A percentile compares a stretch with the other conserved stretches of the same genome.
phyloP scores from a whole-genome alignment of 2,888 invertebrate species.

The Barypeithes pellucidus region DNA sequence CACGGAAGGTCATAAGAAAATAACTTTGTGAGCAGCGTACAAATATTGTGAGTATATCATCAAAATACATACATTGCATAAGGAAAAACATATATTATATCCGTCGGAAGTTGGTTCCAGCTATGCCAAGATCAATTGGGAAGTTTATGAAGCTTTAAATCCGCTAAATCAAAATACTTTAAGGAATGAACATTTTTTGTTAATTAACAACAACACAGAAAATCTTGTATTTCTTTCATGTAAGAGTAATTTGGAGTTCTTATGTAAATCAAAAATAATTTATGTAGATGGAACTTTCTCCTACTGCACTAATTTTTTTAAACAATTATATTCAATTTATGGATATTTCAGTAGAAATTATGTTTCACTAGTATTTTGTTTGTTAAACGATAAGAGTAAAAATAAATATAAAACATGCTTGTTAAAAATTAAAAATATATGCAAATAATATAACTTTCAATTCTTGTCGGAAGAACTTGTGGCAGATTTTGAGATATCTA shows the following conservation, averaged over 20 bases:
- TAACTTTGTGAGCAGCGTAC: constrained; percentile 14
- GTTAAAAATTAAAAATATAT: no score
- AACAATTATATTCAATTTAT: not conserved
- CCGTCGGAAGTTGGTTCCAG: constrained; percentile 2
- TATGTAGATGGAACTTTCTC: constrained; percentile 17
- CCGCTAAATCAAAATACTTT: not conserved
- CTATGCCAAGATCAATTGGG: not conserved
- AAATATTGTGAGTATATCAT: constrained; percentile 9
- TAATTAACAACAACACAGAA: not conserved
- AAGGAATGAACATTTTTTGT: constrained; percentile 7
- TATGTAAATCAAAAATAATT: constrained; percentile 8
- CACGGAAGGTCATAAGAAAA: constrained; percentile 5
- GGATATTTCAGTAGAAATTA: not conserved
- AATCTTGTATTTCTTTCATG: constrained; percentile 12
- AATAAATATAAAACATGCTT: no score
- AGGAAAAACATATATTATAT: constrained; percentile 10
- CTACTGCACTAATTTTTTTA: constrained; percentile 18
- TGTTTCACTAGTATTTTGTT: constrained; percentile 11
- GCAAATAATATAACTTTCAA: no score
- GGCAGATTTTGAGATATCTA: no score
- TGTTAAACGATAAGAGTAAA: constrained; percentile 11
- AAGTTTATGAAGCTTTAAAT: constrained; percentile 14
- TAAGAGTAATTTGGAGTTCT: constrained; percentile 7
- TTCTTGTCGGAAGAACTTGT: no score
- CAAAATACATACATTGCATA: not conserved